Conservation (phyloP, 2,113 vertebrate species). For the Gnathonemus echidnorhynchus region DNA sequence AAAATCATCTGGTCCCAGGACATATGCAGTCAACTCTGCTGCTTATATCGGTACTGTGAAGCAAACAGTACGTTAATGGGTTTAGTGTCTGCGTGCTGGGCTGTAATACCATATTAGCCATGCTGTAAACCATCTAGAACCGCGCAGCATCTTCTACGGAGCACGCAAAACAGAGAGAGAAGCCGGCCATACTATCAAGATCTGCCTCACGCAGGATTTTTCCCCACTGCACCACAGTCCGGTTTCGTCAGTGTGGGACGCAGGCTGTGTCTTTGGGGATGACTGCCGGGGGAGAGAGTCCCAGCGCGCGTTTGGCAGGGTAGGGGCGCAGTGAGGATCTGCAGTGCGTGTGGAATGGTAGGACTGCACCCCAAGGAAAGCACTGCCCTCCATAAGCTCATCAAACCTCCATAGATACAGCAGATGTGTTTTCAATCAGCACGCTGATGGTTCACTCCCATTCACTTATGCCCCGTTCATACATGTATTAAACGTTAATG, state of each 20-base stretch:
- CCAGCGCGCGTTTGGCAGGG: slow-evolving; percentile 62
- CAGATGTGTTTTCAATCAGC: neutral
- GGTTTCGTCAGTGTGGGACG: slow-evolving; percentile 36
- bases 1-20: neutral
- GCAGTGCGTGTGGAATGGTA: slow-evolving; percentile 38
- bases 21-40: neutral
- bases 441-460: neutral
- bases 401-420: neutral
- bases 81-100: neutral
- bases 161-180: neutral
- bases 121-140: neutral
- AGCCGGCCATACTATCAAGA: neutral
- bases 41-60: neutral
- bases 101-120: neutral
- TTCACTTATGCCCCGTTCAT: neutral
- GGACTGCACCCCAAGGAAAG: slow-evolving; percentile 32
- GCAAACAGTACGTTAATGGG: neutral
- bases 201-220: neutral
- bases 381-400: slow-evolving; percentile 9
- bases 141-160: neutral
- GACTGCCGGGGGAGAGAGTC: slow-evolving; percentile 64
- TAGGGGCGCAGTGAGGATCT: slow-evolving; percentile 47
- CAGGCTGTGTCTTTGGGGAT: slow-evolving; percentile 71
- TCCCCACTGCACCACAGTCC: neutral
- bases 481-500: neutral